Evolutionary conservation across 2,888 invertebrate species (phyloP), one percentile per base, ranked within the genome.

Genomic region (Volucella inflata): DNA sequence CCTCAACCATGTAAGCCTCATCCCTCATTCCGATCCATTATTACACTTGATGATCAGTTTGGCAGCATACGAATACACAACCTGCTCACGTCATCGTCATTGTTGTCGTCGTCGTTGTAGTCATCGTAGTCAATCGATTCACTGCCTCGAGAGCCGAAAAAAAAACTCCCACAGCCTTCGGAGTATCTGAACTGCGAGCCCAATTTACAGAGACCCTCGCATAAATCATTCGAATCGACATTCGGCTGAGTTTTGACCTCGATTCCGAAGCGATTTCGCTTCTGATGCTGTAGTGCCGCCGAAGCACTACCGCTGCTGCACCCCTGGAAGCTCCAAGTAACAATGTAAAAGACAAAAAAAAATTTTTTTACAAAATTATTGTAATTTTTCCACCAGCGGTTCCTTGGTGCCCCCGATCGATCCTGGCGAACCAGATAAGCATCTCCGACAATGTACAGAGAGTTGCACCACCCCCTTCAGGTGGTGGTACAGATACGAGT

Each of bases 161-260:
- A 30, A 67, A 77, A 81, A 77, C 85, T 81, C 76, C 72, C 85
- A 85, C 76, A 85, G 76, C 72, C 81, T 72, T 76, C 57, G 62
- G 68, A 53, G 38, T 44, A 12, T 42, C 40, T 17, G 30, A 30
- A 30, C 46, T 21, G 16, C 51, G 59, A 51, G 80, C 81, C 81
- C 77, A 85, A 85, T 85, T 81, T 77, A 51, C 76, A 50, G 44
- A 11, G 30, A 68, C 51, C 72, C 67, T 72, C 72, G 67, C 62
- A 81, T 85, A 85, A 85, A 85, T 85, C 85, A 85, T 68, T 85
- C 62, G 72, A 85, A 81, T 85, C 81, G 81, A 77, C 81, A 81
- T 77, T 81, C 55, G 50, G 72, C 59, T 76, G 72, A 81, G 59
- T 85, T 68, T 38, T 81, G 80, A 85, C 85, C 85, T 85, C 85